Evolutionary conservation across 2,797 vertebrate species (phyloP), one percentile per base, ranked within the genome.

Genomic region (Lates japonicus): DNA sequence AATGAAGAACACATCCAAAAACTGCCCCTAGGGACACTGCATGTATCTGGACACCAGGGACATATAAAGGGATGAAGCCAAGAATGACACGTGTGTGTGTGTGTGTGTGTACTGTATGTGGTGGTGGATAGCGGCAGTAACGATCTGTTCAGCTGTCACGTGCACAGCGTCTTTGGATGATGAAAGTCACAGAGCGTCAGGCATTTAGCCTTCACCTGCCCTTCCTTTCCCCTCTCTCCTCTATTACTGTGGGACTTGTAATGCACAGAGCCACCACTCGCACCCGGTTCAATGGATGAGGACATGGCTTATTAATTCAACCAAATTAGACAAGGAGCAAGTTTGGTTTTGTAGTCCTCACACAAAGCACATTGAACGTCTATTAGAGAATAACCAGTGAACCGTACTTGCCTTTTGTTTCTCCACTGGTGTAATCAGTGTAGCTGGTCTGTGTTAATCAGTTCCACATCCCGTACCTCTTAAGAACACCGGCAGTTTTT

Each of bases 251-350:
- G 49, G 60, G 79, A 80, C 61, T 68, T 59, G 54, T 73, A 70
- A 83, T 79, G 87, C 71, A 78, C 58, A 59, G 61, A 73, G 80
- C 60, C 60, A 22, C 68, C 68, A 14, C 77, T 82, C 70, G 60
- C 51, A 70, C 68, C 58, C 69, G 29, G 69, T 62, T 52, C 37
- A 81, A 65, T 64, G 72, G 72, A 85, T 54, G 54, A 64, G 58
- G 85, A 80, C 79, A 83, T 48, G 70, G 76, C 60, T 90, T 87
- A 88, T 89, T 92, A 89, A 89, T 90, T 85, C 76, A 61, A 74
- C 65, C 70, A 83, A 83, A 93, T 91, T 81, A 87, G 72, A 88
- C 81, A 10, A 2, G 55, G 61, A 68, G 67, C 63, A 31, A 60
- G 74, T 87, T 76, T 73, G 80, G 69, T 74, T 87, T 78, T 65